These are phyloP conservation scores for Mirounga angustirostris DNA, from an alignment of 2,113 vertebrate genomes.

Conservation along the genomic window DNA sequence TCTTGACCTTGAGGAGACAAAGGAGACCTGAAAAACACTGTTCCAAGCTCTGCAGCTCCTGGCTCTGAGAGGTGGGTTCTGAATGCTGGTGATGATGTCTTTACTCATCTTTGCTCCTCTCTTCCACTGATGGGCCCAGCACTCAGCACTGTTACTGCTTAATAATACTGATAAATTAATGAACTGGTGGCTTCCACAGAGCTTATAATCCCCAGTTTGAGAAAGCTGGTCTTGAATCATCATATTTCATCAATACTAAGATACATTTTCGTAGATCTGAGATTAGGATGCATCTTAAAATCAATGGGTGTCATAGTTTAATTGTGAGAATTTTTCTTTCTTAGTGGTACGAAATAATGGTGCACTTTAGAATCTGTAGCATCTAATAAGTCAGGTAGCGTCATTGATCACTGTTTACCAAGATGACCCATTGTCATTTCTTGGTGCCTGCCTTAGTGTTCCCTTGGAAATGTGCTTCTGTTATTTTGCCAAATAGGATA, in stretches of 20 bases:
- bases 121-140: no score
- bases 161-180: background rate
- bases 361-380: background rate
- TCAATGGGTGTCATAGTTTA: background rate
- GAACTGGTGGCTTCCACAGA: background rate
- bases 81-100: background rate
- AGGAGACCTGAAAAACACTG: background rate
- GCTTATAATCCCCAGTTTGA: background rate
- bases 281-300: background rate
- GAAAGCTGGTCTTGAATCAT: background rate
- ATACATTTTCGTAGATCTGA: background rate
- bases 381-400: background rate
- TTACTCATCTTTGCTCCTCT: no score
- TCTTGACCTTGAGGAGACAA: background rate
- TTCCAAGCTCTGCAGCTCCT: background rate
- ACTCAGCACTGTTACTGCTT: background rate
- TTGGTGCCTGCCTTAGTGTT: background rate
- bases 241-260: background rate
- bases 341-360: background rate
- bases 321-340: background rate
- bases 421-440: background rate
- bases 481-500: background rate
- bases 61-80: no score
- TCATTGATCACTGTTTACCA: background rate
- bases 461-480: background rate